These are phyloP conservation scores for Standfussiana lucernea DNA, from an alignment of 2,888 invertebrate species.

Conservation along the genomic window DNA sequence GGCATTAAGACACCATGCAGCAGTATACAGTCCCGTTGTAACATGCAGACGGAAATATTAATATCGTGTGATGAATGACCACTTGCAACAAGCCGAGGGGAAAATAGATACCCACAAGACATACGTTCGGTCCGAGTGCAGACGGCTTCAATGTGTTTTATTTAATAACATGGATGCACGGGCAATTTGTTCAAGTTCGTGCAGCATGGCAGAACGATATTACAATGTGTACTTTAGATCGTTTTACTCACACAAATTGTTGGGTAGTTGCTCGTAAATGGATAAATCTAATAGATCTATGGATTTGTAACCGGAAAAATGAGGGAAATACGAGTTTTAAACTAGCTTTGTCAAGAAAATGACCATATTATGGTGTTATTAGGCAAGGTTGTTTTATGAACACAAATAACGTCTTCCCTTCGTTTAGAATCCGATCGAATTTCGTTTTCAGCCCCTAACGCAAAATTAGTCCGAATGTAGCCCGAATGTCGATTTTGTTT, in stretches of 20 bases:
- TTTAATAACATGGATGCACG: conserved; percentile 51
- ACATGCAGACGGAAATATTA: conserved; percentile 69
- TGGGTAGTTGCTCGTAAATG: conserved; percentile 26
- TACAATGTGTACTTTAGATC: conserved; percentile 46
- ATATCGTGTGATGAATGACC: conserved; percentile 63
- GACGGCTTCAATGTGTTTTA: conserved; percentile 50
- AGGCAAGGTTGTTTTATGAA: background rate
- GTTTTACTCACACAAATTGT: conserved; percentile 30
- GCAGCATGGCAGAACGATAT: conserved; percentile 44
- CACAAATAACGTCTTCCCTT: background rate
- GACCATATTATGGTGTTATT: background rate
- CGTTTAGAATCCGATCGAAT: background rate
- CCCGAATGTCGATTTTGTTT: background rate
- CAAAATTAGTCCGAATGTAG: background rate
- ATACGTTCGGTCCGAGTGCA: conserved; percentile 26
- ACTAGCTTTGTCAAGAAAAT: background rate
- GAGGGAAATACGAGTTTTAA: background rate
- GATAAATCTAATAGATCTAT: background rate
- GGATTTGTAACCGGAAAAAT: background rate
- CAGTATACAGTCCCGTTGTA: conserved; percentile 63
- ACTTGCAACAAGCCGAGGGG: conserved; percentile 54
- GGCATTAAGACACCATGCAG: conserved; percentile 41
- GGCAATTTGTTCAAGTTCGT: conserved; percentile 51
- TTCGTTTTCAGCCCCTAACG: background rate
- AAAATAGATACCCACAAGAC: conserved; percentile 58